Evolutionary conservation across 2,797 vertebrate genomes (phyloP).

Genomic region (Gastrophryne carolinensis): DNA sequence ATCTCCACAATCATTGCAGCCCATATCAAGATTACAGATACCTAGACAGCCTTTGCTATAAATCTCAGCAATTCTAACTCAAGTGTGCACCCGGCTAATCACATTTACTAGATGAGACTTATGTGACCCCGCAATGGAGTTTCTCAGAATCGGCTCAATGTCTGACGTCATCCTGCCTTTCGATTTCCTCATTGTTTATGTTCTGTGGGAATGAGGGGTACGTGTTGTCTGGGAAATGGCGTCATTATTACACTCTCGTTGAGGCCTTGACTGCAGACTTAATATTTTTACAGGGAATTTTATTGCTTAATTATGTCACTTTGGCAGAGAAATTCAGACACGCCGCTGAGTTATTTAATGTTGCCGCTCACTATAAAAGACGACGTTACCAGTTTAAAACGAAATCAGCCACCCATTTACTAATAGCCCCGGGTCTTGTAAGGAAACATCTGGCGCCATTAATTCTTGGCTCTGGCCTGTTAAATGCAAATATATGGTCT

Average conservation of each 20-base stretch:
- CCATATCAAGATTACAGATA: no score
- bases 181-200: slow-evolving; percentile 37
- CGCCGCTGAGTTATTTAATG: slow-evolving; percentile 45
- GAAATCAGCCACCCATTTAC: slow-evolving; percentile 16
- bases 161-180: slow-evolving; percentile 19
- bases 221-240: slow-evolving; percentile 16
- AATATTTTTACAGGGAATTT: slow-evolving; percentile 50
- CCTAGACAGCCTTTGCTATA: no score
- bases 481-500: slow-evolving; percentile 22
- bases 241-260: slow-evolving; percentile 48
- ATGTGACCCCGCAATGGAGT: slow-evolving; percentile 9
- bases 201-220: slow-evolving; percentile 26
- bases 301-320: slow-evolving; percentile 49
- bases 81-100: not conserved
- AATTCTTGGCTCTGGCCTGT: slow-evolving; percentile 21
- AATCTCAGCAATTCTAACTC: no score
- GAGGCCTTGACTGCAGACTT: slow-evolving; percentile 36
- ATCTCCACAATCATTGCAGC: no score
- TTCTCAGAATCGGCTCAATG: slow-evolving; percentile 6
- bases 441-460: slow-evolving; percentile 46
- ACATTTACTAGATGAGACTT: slow-evolving; percentile 22
- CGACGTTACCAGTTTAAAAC: slow-evolving; percentile 13
- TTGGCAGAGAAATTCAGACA: slow-evolving; percentile 36
- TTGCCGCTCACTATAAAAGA: slow-evolving; percentile 26
- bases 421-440: slow-evolving; percentile 29